Evolutionary conservation across 2,888 invertebrate species (phyloP).

Genomic region (Caenorhabditis angaria): DNA sequence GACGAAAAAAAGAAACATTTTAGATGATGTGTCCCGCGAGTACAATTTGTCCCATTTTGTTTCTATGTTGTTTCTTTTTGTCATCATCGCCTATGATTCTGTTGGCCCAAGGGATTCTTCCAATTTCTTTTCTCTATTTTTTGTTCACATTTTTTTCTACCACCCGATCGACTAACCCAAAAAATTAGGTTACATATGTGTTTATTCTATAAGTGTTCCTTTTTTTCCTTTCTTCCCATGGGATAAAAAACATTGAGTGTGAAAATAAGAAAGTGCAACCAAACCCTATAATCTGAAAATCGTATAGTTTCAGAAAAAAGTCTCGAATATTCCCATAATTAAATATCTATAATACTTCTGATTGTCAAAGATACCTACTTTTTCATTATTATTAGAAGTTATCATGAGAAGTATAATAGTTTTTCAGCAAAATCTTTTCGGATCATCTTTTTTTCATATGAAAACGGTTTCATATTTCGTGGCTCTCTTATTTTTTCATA

Average conservation of each 20-base stretch:
- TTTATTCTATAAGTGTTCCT: no score
- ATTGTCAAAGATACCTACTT: no score
- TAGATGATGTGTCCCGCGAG: conserved; percentile 7
- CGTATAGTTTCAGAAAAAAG: background rate
- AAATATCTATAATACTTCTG: no score
- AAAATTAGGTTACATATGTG: no score
- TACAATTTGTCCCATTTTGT: background rate
- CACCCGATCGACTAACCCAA: no score
- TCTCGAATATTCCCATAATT: background rate
- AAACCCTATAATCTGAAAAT: no score
- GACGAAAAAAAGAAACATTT: background rate
- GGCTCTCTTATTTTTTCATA: background rate
- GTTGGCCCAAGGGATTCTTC: background rate
- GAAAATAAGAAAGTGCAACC: no score
- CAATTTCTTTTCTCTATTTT: background rate
- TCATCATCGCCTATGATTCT: conserved; percentile 15
- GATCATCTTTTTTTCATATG: background rate
- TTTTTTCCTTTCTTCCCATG: no score
- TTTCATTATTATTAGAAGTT: no score
- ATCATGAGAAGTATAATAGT: no score
- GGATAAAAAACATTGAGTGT: no score
- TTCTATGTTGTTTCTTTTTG: conserved; percentile 10
- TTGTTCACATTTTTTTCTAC: background rate
- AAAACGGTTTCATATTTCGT: conserved; percentile 2
- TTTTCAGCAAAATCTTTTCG: no score